Base-by-base conservation (phyloP, 2,888 invertebrate species). In the Leptinotarsa rubiginosa region DNA sequence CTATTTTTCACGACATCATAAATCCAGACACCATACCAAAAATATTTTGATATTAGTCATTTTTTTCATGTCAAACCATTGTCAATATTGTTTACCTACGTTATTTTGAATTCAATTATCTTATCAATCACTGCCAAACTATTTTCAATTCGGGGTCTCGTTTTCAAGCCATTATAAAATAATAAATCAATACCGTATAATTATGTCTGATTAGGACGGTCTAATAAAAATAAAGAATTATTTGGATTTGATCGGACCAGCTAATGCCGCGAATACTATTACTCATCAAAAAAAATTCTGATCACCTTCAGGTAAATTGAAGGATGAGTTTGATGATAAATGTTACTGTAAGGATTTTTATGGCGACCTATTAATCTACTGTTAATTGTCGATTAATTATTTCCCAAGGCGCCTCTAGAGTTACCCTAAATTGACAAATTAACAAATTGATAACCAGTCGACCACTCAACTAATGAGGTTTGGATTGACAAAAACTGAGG, bases 51-150 rank as follows among this genome's bases (percentile, higher is more conserved):
- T 62, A 0, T 15, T 15, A 16, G 25, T 18, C 0, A 16, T 41
- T 41, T 31, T 31, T 62, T 31, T 62, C 62, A 10, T n/a, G 16
- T 16, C 31, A n/a, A n/a, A 25, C 3, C 62, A 31, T 16, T 25
- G 62, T 62, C 62, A 62, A 62, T 31, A 62, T 31, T 62, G 62
- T 62, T 62, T 62, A 62, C 62, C 62, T 18, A 41, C 0, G 12
- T 31, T 31, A 13, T 16, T n/a, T 41, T 62, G 7, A 31, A 15
- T 31, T 62, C 62, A 62, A 62, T 62, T 62, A 62, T 62, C 62
- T 31, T 62, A 62, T 62, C 62, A 62, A 62, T 62, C 62, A 62
- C 62, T 62, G 62, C 62, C 62, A 62, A 15, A n/a, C 31, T 62
- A 62, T 62, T 31, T 62, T 41, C 62, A 16, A 22, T 22, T 41